Percentiles rank a stretch among this genome's conserved stretches.
phyloP scores from a whole-genome alignment of 2,888 invertebrate genomes.

The Patella pellucida region DNA sequence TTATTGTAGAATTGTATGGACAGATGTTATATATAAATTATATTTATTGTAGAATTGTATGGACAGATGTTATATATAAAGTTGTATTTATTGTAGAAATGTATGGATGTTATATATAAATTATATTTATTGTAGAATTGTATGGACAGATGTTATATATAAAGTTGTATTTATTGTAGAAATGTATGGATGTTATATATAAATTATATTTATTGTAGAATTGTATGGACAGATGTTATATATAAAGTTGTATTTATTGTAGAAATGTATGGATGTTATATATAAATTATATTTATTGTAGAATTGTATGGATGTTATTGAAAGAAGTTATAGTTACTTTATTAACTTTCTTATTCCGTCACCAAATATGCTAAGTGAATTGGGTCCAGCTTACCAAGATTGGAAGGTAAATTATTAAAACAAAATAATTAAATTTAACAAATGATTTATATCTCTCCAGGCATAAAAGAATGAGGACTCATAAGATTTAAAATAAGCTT shows the following conservation, averaged over 20 bases:
- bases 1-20: background rate
- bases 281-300: constrained; percentile 25
- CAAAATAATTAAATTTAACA: too few relatives aligned
- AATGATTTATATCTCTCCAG: too few relatives aligned
- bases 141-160: too few relatives aligned
- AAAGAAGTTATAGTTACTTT: constrained; percentile 45
- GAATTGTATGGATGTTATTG: constrained; percentile 43
- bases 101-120: background rate
- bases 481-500: too few relatives aligned
- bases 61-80: too few relatives aligned
- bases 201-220: constrained; percentile 37
- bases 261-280: background rate
- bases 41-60: constrained; percentile 42
- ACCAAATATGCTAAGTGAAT: constrained; percentile 42
- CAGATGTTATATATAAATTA: background rate
- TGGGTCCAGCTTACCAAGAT: constrained; percentile 48
- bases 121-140: constrained; percentile 39
- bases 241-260: background rate
- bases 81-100: background rate
- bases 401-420: constrained; percentile 49
- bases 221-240: too few relatives aligned
- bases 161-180: background rate
- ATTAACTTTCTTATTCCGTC: constrained; percentile 43
- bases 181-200: background rate
- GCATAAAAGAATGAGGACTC: too few relatives aligned